Percentiles rank a stretch among this genome's conserved stretches.
phyloP scores from a whole-genome alignment of 1,140 invertebrate genomes.

The Palaemon carinicauda region DNA sequence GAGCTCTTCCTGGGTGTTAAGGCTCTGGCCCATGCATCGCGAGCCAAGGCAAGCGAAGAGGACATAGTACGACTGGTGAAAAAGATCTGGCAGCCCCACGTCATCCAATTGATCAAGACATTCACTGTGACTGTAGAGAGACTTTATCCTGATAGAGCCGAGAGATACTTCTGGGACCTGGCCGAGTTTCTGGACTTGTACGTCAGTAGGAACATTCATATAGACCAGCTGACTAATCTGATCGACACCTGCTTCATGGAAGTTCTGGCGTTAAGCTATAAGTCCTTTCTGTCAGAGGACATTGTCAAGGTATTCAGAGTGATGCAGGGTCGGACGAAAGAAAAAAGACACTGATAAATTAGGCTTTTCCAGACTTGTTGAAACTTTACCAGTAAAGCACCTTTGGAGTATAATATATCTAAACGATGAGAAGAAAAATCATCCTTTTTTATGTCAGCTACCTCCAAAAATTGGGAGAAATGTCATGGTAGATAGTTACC shows the following conservation, averaged over 20 bases:
- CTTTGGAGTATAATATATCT: not conserved
- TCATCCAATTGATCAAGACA: constrained; percentile 14
- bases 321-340: constrained; percentile 1
- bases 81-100: constrained; percentile 34
- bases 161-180: constrained; percentile 45
- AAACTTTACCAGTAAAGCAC: not conserved
- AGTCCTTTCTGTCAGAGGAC: not conserved
- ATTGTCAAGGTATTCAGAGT: constrained; percentile 30
- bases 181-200: constrained; percentile 34
- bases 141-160: constrained; percentile 5
- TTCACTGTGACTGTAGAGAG: constrained; percentile 29
- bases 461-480: no score
- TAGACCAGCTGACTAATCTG: constrained; percentile 4
- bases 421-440: no score
- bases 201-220: not conserved
- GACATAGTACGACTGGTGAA: not conserved
- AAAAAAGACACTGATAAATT: not conserved
- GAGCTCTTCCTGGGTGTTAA: constrained; percentile 35
- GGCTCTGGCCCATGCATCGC: constrained; percentile 17
- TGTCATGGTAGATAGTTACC: not conserved
- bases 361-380: not conserved
- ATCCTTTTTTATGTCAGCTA: no score
- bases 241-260: constrained; percentile 21
- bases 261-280: constrained; percentile 26
- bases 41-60: not conserved